A percentile compares a stretch with the other conserved stretches of the same genome.
Evolutionary conservation across 2,888 invertebrate species (phyloP).

Genomic region (Drosophila acutilabella): DNA sequence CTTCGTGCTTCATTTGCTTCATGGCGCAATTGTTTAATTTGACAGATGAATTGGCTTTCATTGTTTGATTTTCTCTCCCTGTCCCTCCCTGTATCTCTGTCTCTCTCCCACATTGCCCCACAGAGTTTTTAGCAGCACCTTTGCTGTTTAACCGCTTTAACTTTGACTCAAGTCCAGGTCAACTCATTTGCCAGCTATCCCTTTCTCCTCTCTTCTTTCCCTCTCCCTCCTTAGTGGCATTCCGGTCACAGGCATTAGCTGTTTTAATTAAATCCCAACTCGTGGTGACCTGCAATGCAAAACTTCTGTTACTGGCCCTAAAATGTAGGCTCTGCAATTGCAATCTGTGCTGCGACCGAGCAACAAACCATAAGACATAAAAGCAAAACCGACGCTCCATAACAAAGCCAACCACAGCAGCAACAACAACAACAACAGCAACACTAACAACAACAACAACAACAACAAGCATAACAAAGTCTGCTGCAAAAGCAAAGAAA

Average conservation of each 20-base stretch:
- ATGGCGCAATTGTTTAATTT: slow-evolving; percentile 66
- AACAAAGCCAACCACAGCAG: slow-evolving; percentile 69
- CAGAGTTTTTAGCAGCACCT: slow-evolving; percentile 14
- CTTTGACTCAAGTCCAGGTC: slow-evolving; percentile 14
- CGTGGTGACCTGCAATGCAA: slow-evolving; percentile 41
- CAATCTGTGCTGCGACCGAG: slow-evolving; percentile 32
- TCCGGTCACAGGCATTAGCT: slow-evolving; percentile 40
- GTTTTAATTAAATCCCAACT: slow-evolving; percentile 69
- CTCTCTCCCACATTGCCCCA: no score
- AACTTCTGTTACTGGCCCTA: slow-evolving; percentile 33
- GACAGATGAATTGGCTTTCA: slow-evolving; percentile 71
- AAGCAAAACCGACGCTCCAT: slow-evolving; percentile 57
- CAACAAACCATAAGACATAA: slow-evolving; percentile 55
- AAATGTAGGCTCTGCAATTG: slow-evolving; percentile 64
- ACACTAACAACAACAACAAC: slow-evolving; percentile 16
- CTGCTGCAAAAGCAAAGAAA: slow-evolving; percentile 61
- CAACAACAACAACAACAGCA: slow-evolving; percentile 20
- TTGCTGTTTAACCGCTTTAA: slow-evolving; percentile 19
- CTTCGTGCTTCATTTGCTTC: slow-evolving; percentile 45
- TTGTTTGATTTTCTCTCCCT: slow-evolving; percentile 29
- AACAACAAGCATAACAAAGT: slow-evolving; percentile 7
- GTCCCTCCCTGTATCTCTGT: no score
- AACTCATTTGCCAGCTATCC: not conserved
- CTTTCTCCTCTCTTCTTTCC: not conserved
- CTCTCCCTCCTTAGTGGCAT: slow-evolving; percentile 1